Base-by-base conservation (phyloP, 2,113 vertebrate genomes). In the Lampris incognitus region DNA sequence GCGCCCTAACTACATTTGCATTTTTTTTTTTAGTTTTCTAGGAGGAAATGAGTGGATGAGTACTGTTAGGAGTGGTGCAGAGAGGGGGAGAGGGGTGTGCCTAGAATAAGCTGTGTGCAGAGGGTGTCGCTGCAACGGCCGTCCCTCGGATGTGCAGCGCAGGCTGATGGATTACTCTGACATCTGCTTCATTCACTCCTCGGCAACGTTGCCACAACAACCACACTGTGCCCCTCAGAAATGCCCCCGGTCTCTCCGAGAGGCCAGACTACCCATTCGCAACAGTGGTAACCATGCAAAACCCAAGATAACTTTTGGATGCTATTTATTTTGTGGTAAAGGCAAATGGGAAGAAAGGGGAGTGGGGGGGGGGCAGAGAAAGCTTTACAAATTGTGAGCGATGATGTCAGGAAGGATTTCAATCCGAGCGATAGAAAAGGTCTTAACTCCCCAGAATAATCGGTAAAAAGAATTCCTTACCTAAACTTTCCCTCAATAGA, bases 231-330 rank as follows among this genome's bases (percentile, higher is more conserved):
- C 93, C 88, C 91, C 88, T 84, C 94, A 96, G 94, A 96, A 97
- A 99, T 96, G 95, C 91, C 92, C 90, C 92, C 70, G 86, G 90
- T 93, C 93, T 94, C 96, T 91, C 85, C 86, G 88, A 94, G 93
- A 95, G 87, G 94, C 92, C 91, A 89, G 89, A 87, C 88, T 88
- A 89, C 94, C 93, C 91, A 91, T 95, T 95, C 95, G 94, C 91
- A 91, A 96, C 24, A 96, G 95, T 94, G 95, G 94, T 94, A 95
- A 94, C 95, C 95, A 95, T 96, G 95, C 94, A 95, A 96, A 95
- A 95, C 76, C 93, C 93, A 24, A 93, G 96, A 94, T 91, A 92
- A 93, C 92, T 7, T 88, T 89, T 85, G 90, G 89, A 93, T 81
- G 94, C 88, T 92, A 87, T 93, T 94, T 96, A 95, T 95, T 95